Evolutionary conservation across 2,888 invertebrate genomes (phyloP).

Genomic region (Coenonympha arcania): DNA sequence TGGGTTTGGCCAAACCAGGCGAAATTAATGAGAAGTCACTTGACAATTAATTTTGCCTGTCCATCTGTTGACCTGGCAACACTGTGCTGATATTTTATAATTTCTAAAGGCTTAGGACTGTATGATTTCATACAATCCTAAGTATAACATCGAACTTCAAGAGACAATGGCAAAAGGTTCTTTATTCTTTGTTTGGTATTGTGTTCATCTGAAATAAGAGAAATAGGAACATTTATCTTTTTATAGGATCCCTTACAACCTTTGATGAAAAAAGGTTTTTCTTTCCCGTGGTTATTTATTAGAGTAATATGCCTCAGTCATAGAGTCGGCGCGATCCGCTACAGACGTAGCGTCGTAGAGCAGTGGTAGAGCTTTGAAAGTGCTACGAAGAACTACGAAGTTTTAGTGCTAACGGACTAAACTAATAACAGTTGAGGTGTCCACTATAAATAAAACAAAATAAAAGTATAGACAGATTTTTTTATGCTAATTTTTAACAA

Average conservation of each 20-base stretch:
- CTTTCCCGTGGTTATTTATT: not conserved
- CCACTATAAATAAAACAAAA: not conserved
- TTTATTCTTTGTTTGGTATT: no score
- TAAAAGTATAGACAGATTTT: not conserved
- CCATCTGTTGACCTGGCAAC: no score
- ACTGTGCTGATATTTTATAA: no score
- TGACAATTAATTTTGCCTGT: no score
- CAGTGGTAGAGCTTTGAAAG: conserved; percentile 15
- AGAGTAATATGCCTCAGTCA: not conserved
- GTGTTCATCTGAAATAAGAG: no score
- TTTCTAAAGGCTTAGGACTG: no score
- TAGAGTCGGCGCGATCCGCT: conserved; percentile 24
- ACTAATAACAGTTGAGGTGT: not conserved
- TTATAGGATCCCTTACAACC: not conserved
- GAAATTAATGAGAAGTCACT: no score
- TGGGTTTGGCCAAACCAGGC: no score
- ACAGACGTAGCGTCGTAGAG: conserved; percentile 36
- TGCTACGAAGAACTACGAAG: conserved; percentile 13
- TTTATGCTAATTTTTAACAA: no score
- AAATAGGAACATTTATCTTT: not conserved
- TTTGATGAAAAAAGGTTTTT: not conserved
- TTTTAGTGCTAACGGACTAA: conserved; percentile 4
- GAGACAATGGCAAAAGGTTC: no score
- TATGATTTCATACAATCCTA: no score
- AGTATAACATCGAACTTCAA: no score